These are phyloP conservation scores for Cryptomyrus ogoouensis DNA, from an alignment of 2,113 vertebrate genomes.

Conservation along the genomic window DNA sequence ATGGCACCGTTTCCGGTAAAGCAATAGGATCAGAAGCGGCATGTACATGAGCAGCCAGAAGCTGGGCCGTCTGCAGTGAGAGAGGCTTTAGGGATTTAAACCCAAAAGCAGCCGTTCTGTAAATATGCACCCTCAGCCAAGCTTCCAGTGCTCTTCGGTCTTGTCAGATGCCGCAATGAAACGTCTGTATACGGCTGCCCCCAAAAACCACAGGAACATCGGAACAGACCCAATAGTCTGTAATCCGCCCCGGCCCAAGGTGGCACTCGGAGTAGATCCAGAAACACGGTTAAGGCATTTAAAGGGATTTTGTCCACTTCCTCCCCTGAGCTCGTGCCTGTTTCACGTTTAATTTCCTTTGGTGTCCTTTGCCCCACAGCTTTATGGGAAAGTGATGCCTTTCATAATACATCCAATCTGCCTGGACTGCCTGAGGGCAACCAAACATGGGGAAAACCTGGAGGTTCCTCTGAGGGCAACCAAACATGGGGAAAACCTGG, in stretches of 20 bases:
- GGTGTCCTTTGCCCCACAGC: neutral
- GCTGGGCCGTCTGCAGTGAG: neutral
- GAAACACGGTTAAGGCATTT: neutral
- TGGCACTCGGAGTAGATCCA: neutral
- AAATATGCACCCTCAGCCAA: neutral
- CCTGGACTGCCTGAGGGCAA: neutral
- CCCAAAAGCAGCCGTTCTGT: neutral
- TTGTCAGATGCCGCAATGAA: neutral
- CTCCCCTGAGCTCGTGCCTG: neutral
- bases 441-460: neutral
- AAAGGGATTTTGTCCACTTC: neutral
- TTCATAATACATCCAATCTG: neutral
- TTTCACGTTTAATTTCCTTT: conserved; percentile 1
- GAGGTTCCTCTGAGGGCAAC: neutral
- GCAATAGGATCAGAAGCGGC: neutral
- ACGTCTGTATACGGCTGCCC: neutral
- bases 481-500: neutral
- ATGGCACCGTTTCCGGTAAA: neutral
- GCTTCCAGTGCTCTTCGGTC: neutral
- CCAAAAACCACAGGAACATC: neutral
- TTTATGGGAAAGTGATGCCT: neutral
- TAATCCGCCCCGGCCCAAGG: neutral
- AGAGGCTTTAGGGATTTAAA: neutral
- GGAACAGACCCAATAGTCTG: neutral
- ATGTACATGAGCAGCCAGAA: neutral